These are phyloP conservation scores for Hypotaenidia okinawae DNA, from an alignment of 2,797 vertebrate genomes.

Conservation along the genomic window DNA sequence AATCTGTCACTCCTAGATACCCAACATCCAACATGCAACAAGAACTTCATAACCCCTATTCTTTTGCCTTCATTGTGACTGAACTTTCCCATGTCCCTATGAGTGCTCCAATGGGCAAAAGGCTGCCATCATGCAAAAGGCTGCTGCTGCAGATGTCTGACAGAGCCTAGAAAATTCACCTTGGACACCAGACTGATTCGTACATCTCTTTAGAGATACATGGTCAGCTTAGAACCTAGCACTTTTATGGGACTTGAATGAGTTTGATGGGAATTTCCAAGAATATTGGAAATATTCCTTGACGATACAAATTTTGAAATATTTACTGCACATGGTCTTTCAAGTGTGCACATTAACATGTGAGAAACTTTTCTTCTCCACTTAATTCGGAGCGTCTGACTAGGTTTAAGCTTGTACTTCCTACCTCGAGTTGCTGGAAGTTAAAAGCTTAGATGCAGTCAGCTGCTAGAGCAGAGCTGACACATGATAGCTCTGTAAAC, in stretches of 20 bases:
- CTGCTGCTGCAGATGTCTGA: neutral
- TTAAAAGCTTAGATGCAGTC: neutral
- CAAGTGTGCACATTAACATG: fast-evolving
- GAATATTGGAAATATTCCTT: neutral
- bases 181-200: neutral
- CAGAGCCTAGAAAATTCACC: neutral
- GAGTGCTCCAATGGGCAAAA: neutral
- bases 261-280: neutral
- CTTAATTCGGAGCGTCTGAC: neutral
- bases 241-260: neutral
- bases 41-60: neutral
- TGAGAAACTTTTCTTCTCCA: neutral
- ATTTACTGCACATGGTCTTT: neutral
- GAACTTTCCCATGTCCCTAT: neutral
- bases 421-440: neutral
- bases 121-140: neutral
- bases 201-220: neutral
- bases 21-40: neutral
- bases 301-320: neutral
- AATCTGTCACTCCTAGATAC: neutral
- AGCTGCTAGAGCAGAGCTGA: neutral
- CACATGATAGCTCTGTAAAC: neutral
- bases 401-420: neutral
- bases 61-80: neutral
- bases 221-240: neutral